These are phyloP conservation scores for Antennarius maculatus DNA, from an alignment of 2,797 vertebrate genomes.

Conservation along the genomic window DNA sequence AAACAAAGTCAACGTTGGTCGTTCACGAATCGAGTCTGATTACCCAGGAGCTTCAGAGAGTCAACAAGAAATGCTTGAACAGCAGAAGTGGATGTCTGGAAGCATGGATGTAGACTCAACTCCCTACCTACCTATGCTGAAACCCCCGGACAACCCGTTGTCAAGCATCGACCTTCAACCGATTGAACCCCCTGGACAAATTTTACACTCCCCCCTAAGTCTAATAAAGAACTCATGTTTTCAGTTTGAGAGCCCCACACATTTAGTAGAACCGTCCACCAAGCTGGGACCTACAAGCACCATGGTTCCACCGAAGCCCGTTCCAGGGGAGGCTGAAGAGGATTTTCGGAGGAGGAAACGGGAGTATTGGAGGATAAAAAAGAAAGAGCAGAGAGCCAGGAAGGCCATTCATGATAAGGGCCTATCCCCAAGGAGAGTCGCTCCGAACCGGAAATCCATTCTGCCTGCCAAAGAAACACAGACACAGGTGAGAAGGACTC, in stretches of 20 bases:
- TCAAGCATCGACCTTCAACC: slow-evolving; percentile 63
- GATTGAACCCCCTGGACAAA: slow-evolving; percentile 39
- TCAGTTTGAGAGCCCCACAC: slow-evolving; percentile 22
- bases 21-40: neutral
- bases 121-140: slow-evolving; percentile 37
- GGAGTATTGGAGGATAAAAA: slow-evolving; percentile 85
- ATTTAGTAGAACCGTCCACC: neutral
- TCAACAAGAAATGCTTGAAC: slow-evolving; percentile 19
- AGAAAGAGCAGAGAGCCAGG: slow-evolving; percentile 84
- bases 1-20: neutral
- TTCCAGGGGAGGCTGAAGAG: slow-evolving; percentile 71
- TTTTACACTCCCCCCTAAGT: slow-evolving; percentile 15
- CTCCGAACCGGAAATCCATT: slow-evolving; percentile 48
- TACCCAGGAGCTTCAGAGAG: slow-evolving; percentile 15
- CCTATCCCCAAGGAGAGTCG: slow-evolving; percentile 21
- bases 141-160: slow-evolving; percentile 63
- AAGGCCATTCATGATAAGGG: slow-evolving; percentile 75
- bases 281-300: slow-evolving; percentile 23
- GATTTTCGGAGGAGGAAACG: slow-evolving; percentile 78
- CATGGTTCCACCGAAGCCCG: slow-evolving; percentile 66
- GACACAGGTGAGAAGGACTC: slow-evolving; percentile 41
- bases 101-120: slow-evolving; percentile 23
- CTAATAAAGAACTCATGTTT: slow-evolving; percentile 33
- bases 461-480: slow-evolving; percentile 34
- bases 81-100: slow-evolving; percentile 35